Evolutionary conservation across 1,140 invertebrate species (phyloP).

Genomic region (Muscidifurax raptorellus): DNA sequence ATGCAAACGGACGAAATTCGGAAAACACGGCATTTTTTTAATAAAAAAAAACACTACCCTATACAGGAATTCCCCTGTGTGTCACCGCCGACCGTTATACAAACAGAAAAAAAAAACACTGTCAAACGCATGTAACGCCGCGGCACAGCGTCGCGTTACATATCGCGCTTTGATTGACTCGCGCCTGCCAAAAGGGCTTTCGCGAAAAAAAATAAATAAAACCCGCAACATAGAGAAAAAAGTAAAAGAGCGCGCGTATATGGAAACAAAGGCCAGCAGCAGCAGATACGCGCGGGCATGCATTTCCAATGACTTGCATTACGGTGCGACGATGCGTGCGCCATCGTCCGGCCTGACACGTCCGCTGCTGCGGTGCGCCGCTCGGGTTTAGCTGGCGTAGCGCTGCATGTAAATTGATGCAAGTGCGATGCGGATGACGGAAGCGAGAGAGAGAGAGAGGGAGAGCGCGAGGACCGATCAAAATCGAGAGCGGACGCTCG

Average conservation of each 20-base stretch:
- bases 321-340: constrained; percentile 33
- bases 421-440: background rate
- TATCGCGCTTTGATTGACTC: constrained; percentile 9
- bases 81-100: background rate
- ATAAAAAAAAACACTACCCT: no score
- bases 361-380: background rate
- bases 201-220: background rate
- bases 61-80: no score
- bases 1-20: no score
- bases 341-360: constrained; percentile 17
- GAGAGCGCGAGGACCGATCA: background rate
- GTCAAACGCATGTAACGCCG: background rate
- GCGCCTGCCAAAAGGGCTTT: background rate
- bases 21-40: no score
- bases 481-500: constrained; percentile 21
- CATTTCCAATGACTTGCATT: constrained; percentile 46
- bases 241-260: background rate
- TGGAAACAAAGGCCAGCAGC: background rate
- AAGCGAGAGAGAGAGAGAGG: background rate
- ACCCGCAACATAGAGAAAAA: background rate
- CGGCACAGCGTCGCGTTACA: background rate
- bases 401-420: constrained; percentile 30
- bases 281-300: background rate
- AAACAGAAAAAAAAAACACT: background rate
- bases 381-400: background rate